Base-by-base conservation (phyloP, 2,888 invertebrate genomes). In the Carcina quercana region DNA sequence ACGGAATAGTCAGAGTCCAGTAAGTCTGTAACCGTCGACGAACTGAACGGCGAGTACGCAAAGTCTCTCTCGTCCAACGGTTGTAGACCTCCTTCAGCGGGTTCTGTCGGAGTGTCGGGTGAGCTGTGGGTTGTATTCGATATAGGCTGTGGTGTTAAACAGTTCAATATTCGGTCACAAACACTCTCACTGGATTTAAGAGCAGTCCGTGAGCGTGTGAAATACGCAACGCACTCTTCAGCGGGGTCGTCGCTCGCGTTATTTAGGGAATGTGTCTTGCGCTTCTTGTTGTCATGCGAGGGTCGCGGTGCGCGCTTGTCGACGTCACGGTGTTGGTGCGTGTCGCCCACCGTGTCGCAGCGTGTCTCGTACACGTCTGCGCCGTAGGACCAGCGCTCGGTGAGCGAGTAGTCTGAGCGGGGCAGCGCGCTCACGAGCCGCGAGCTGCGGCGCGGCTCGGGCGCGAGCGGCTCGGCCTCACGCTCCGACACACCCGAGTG, bases 311-410 rank as follows among this genome's bases (percentile, higher is more conserved):
- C 62, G 34, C 75, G 73, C 58, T 74, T 76, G 30, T 60, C 58
- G 35, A 62, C 56, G 26, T 47, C 35, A 28, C 62, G 49, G 19
- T 64, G 50, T 42, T 68, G 68, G 38, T 63, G 49, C 28, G 63
- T 53, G 49, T 82, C 80, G 50, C 76, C 78, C 52, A 68, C 62
- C 17, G 73, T 65, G 38, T 76, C 78, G 59, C 72, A 79, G 51
- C 82, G 80, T 22, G 82, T 80, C 49, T 83, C 82, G 80, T 83
- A 84, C 40, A 74, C 84, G 83, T 72, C 84, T 43, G 71, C 79
- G 50, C 76, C 86, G 82, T 76, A 86, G 27, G 85, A 83, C 80
- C 86, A 86, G 62, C 86, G 86, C 68, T 86, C 86, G 51, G 85
- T 76, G 47, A 85, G 84, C 58, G 86, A 86, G 74, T 82, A 82